These are phyloP conservation scores for Ailuropoda melanoleuca DNA, from an alignment of 2,113 vertebrate species.

Conservation along the genomic window DNA sequence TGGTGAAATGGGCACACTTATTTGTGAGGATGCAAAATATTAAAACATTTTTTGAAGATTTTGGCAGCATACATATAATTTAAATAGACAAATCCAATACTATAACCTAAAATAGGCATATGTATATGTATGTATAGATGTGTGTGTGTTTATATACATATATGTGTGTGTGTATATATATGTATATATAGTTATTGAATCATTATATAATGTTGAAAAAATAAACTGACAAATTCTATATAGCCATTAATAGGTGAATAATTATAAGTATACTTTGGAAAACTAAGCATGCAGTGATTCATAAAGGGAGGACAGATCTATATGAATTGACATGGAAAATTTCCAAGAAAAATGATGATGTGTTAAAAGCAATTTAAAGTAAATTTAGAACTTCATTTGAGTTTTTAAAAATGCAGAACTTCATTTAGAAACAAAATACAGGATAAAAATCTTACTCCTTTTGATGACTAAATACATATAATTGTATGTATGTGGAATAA, in stretches of 20 bases:
- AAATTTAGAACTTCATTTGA: background rate
- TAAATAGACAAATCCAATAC: background rate
- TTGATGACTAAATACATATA: background rate
- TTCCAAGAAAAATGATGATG: background rate
- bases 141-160: no score
- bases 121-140: background rate
- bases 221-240: background rate
- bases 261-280: background rate
- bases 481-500: background rate
- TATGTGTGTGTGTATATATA: background rate
- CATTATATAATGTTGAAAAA: background rate
- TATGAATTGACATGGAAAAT: background rate
- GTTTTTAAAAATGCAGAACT: background rate
- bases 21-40: background rate
- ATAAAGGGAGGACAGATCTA: background rate
- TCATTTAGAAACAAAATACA: background rate
- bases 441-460: background rate
- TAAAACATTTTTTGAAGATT: conserved; percentile 36
- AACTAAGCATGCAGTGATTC: background rate
- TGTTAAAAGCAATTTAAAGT: background rate
- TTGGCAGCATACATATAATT: background rate
- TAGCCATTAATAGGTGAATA: background rate
- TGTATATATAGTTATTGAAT: background rate
- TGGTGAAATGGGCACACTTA: background rate
- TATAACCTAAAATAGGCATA: background rate